Evolutionary conservation across 2,888 invertebrate species (phyloP).

Genomic region (Caenorhabditis becei): DNA sequence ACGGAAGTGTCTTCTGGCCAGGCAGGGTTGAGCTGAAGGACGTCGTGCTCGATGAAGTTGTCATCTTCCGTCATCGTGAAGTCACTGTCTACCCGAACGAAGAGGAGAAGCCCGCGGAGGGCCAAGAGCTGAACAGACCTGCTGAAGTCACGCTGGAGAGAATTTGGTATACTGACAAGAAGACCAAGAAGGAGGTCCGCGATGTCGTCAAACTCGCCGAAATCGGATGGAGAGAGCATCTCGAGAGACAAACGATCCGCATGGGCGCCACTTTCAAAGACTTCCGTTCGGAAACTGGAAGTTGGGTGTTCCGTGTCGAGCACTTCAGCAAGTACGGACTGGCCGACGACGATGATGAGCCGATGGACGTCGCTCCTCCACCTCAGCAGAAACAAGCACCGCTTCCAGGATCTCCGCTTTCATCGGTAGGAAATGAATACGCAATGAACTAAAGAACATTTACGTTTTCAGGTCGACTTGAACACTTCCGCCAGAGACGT

Average conservation of each 20-base stretch:
- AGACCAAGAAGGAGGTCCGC: conserved; percentile 88
- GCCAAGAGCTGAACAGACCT: conserved; percentile 90
- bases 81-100: conserved; percentile 94
- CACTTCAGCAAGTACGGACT: conserved; percentile 84
- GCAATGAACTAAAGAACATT: neutral
- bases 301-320: conserved; percentile 90
- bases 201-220: conserved; percentile 87
- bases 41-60: conserved; percentile 68
- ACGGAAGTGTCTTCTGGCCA: conserved; percentile 83
- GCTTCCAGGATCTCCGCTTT: conserved; percentile 30
- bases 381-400: conserved; percentile 17
- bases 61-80: conserved; percentile 89
- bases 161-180: conserved; percentile 94
- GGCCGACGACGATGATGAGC: conserved; percentile 62
- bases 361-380: conserved; percentile 48
- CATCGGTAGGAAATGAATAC: conserved; percentile 9
- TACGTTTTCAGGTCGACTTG: conserved; percentile 42
- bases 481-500: conserved; percentile 46
- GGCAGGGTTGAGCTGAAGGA: conserved; percentile 79
- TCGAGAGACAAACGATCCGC: conserved; percentile 90
- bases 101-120: conserved; percentile 91
- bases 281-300: conserved; percentile 94
- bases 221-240: conserved; percentile 91
- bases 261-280: conserved; percentile 93
- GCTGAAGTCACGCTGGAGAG: conserved; percentile 88